These are phyloP conservation scores for Oscheius sp. DNA, from an alignment of 2,888 invertebrate genomes.

Conservation along the genomic window DNA sequence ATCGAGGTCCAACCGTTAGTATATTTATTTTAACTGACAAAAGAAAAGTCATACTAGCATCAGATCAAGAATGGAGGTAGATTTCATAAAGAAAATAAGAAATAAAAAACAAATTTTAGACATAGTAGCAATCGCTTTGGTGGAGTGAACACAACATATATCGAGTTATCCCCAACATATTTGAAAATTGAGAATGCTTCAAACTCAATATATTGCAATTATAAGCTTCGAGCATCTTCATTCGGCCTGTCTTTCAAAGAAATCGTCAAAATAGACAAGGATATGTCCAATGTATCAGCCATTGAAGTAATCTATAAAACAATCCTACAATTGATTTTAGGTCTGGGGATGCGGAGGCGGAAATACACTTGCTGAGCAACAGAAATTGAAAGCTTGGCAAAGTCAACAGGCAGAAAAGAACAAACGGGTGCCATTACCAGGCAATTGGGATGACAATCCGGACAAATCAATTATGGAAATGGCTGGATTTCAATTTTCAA, in stretches of 20 bases:
- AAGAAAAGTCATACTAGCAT: slow-evolving; percentile 49
- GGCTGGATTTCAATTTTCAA: slow-evolving; percentile 76
- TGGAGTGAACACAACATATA: slow-evolving; percentile 38
- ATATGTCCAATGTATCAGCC: slow-evolving; percentile 41
- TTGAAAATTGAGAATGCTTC: slow-evolving; percentile 33
- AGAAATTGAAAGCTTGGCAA: slow-evolving; percentile 90
- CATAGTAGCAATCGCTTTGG: slow-evolving; percentile 45
- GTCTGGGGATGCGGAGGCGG: slow-evolving; percentile 70
- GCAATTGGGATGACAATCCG: slow-evolving; percentile 94
- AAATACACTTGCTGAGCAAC: slow-evolving; percentile 78
- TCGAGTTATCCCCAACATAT: slow-evolving; percentile 37
- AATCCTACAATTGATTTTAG: slow-evolving; percentile 27
- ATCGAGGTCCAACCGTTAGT: slow-evolving; percentile 60
- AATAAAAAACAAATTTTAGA: too few species aligned
- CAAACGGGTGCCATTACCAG: slow-evolving; percentile 83
- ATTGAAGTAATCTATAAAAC: slow-evolving; percentile 36
- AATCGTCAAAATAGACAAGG: slow-evolving; percentile 44
- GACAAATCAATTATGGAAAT: slow-evolving; percentile 89
- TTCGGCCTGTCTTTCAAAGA: slow-evolving; percentile 48
- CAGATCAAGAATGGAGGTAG: slow-evolving; percentile 63
- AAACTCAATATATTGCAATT: slow-evolving; percentile 49
- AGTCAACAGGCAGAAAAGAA: slow-evolving; percentile 87
- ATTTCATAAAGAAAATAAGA: too few species aligned
- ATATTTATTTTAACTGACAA: slow-evolving; percentile 50
- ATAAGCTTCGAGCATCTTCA: slow-evolving; percentile 47